Evolutionary conservation across 2,888 invertebrate genomes (phyloP).

Genomic region (Chironomus riparius): DNA sequence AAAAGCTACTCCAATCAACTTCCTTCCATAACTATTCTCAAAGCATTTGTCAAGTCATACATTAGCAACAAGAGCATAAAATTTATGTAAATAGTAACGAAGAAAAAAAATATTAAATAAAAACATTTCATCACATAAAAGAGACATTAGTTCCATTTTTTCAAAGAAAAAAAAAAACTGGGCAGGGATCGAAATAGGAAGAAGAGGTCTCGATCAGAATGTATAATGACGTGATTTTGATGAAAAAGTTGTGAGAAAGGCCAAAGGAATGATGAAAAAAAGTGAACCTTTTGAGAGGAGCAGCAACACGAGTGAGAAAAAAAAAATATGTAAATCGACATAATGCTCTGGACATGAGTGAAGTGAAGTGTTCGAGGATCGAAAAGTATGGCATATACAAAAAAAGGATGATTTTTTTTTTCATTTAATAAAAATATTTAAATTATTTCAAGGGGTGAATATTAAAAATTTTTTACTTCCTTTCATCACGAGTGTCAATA

Average conservation of each 20-base stretch:
- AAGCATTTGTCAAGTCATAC: too few species aligned
- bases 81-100: too few species aligned
- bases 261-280: background rate
- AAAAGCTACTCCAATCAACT: too few species aligned
- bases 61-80: too few species aligned
- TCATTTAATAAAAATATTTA: background rate
- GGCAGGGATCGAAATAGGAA: background rate
- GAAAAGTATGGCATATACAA: background rate
- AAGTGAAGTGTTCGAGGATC: background rate
- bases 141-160: background rate
- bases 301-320: background rate
- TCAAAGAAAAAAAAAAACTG: too few species aligned
- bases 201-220: background rate
- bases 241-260: background rate
- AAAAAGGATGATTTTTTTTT: background rate
- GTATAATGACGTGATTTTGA: conserved; percentile 4
- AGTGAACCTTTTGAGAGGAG: background rate
- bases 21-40: too few species aligned
- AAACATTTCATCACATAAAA: background rate
- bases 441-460: background rate
- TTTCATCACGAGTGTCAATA: background rate
- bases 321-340: background rate
- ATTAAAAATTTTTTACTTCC: background rate
- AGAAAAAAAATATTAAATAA: background rate
- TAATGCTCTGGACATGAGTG: background rate